A percentile compares a stretch with the other conserved stretches of the same genome.
phyloP scores from a whole-genome alignment of 2,797 vertebrate genomes.

The Sarcoramphus papa region DNA sequence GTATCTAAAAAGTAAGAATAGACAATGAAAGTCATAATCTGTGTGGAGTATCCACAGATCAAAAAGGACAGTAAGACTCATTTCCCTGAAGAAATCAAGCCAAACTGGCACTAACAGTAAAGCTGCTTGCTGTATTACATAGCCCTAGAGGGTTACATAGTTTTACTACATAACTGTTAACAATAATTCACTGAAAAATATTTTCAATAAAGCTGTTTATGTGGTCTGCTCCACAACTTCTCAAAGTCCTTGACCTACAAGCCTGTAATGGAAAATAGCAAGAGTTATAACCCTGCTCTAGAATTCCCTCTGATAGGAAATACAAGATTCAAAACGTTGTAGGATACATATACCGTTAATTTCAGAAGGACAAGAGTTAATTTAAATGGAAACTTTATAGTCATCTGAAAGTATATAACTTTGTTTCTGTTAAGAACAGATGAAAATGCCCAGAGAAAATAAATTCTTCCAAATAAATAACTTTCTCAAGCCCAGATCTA shows the following conservation, averaged over 20 bases:
- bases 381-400: not conserved
- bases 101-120: not conserved
- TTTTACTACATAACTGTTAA: not conserved
- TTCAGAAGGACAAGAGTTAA: not conserved
- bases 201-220: not conserved
- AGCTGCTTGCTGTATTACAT: not conserved
- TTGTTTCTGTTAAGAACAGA: not conserved
- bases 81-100: not conserved
- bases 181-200: not conserved
- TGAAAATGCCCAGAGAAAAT: not conserved
- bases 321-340: not conserved
- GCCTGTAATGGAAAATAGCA: not conserved
- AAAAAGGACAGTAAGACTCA: not conserved
- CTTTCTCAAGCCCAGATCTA: rapidly evolving
- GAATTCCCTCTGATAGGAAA: not conserved
- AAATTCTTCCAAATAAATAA: not conserved
- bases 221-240: not conserved
- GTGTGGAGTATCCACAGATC: not conserved
- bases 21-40: not conserved
- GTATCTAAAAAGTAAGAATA: not conserved
- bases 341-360: not conserved
- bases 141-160: not conserved
- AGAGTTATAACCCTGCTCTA: not conserved
- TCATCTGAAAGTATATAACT: not conserved
- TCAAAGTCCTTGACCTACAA: not conserved